Evolutionary conservation across 1,140 invertebrate species (phyloP), one percentile per base, ranked within the genome.

Genomic region (Drepana arcuata): DNA sequence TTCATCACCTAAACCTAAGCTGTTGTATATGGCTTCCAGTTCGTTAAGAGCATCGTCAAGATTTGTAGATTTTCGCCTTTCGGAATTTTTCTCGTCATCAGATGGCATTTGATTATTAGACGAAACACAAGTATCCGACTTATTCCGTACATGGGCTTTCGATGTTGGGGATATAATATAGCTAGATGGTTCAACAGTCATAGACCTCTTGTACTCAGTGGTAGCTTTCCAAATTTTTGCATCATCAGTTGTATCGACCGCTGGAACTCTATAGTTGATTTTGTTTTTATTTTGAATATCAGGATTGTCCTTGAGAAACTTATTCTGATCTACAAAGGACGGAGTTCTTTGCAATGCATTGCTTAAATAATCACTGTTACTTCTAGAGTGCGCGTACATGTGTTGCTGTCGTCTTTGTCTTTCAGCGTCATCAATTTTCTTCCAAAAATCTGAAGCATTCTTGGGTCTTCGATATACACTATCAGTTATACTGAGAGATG

Each of bases 21-120:
- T 93, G 51, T 94, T 93, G 73, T 95, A 96, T 62, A 96, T 95
- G 9, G 91, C 90, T 83, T 97, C 95, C 16, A 97, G 71, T 74
- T 96, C 95, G 50, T 90, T 90, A 4, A 96, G 80, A 26, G 93
- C 94, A 54, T 95, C 93, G 66, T 95, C 93, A 14, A 95, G 84
- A 73, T 94, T 95, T 11, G 87, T 88, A 1, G 91, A 91, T 56
- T 88, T 89, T 48, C 86, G 81, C 41, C 81, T 78, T 44, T 83
- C 62, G 32, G 70, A 72, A 44, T 63, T 69, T 37, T 75, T 77
- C 60, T 64, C 84, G 34, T 85, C 80, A 34, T 84, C 81, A 13
- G 81, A 84, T 36, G 67, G 57, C 11, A 69, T 49, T 61, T 69
- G 66, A 42, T 54, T 64, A 24, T 49, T 50, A 32, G 36, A 61